Evolutionary conservation across 1,140 invertebrate species (phyloP).

Genomic region (Atta texana): DNA sequence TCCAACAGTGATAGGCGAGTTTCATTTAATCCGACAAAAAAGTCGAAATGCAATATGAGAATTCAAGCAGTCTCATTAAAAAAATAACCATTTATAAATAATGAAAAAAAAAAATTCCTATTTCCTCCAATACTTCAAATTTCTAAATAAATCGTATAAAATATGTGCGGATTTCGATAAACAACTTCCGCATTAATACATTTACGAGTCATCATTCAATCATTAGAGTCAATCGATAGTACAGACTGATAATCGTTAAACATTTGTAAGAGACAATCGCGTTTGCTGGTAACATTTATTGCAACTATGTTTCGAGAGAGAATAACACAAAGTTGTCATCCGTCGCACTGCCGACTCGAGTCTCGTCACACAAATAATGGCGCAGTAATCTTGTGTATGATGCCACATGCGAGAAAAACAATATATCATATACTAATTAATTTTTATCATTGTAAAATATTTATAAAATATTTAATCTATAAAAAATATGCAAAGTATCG

Average conservation of each 20-base stretch:
- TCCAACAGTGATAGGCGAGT: neutral
- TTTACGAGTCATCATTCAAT: neutral
- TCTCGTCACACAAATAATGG: neutral
- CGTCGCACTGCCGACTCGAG: neutral
- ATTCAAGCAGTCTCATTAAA: constrained; percentile 2
- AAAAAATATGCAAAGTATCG: neutral
- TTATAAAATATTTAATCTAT: constrained; percentile 2
- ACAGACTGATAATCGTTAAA: neutral
- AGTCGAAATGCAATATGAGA: neutral
- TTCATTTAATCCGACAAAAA: neutral
- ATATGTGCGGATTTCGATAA: neutral
- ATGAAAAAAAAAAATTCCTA: neutral
- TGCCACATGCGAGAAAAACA: neutral
- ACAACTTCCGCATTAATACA: neutral
- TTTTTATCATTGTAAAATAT: constrained; percentile 16
- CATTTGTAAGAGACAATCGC: neutral
- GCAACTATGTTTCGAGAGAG: neutral
- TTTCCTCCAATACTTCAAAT: neutral
- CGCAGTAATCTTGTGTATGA: neutral
- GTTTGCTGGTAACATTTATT: constrained; percentile 5
- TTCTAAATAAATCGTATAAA: neutral
- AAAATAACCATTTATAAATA: neutral
- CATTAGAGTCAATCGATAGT: neutral
- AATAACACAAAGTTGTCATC: neutral
- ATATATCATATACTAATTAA: neutral